These are phyloP conservation scores for Drosophila leonis DNA, from an alignment of 2,888 invertebrate species.

Conservation along the genomic window DNA sequence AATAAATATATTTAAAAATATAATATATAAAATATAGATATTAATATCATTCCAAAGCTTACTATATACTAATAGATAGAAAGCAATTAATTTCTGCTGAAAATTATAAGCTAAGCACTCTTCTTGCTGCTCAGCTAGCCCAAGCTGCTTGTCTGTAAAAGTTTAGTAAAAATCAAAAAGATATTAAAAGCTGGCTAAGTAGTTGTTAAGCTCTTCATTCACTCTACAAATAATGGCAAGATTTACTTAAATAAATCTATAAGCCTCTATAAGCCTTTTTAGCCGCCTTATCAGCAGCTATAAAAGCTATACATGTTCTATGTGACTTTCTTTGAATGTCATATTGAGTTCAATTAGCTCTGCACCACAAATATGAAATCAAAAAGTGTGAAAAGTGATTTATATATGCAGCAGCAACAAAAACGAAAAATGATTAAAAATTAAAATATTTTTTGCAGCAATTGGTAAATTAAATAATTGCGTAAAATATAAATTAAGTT, in stretches of 20 bases:
- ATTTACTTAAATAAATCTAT: too few relatives aligned
- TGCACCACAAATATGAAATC: background rate
- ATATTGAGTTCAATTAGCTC: background rate
- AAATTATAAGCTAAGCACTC: background rate
- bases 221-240: background rate
- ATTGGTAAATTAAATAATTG: constrained; percentile 33
- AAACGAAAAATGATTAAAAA: constrained; percentile 9
- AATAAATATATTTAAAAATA: too few relatives aligned
- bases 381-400: constrained; percentile 13
- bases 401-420: constrained; percentile 3
- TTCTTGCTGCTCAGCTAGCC: background rate
- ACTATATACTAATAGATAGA: too few relatives aligned
- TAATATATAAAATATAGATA: background rate
- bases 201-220: background rate
- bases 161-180: background rate
- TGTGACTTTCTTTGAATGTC: background rate
- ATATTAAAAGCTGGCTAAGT: background rate
- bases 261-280: too few relatives aligned
- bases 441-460: constrained; percentile 10
- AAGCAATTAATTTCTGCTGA: background rate
- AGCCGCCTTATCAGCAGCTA: background rate
- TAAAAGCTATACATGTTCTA: background rate
- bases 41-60: background rate
- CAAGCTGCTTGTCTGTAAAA: background rate
- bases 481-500: constrained; percentile 3